Evolutionary conservation across 2,797 vertebrate species (phyloP).

Genomic region (Myiotriccus ornatus): DNA sequence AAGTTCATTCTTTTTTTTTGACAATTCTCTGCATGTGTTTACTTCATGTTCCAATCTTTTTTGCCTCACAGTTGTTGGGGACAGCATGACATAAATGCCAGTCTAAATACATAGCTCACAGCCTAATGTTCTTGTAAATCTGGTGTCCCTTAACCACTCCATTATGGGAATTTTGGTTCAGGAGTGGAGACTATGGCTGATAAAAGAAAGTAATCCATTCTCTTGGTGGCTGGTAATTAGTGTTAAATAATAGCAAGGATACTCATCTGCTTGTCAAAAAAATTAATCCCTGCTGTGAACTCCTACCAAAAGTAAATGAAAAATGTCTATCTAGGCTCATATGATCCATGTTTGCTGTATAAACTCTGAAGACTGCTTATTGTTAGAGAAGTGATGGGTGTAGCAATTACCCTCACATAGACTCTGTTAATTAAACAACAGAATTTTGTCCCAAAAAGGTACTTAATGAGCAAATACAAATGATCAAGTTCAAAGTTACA

Average conservation of each 20-base stretch:
- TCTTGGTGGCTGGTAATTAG: neutral
- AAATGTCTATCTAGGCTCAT: neutral
- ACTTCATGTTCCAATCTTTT: neutral
- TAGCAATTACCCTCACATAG: neutral
- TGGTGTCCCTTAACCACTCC: neutral
- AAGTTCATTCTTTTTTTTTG: neutral
- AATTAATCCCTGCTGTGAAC: neutral
- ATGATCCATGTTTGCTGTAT: neutral
- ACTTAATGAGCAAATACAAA: neutral
- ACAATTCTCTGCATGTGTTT: neutral
- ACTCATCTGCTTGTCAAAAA: neutral
- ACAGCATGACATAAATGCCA: neutral
- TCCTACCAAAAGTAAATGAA: neutral
- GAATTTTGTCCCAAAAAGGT: neutral
- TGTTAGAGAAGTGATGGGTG: neutral
- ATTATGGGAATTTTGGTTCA: neutral
- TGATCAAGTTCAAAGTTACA: neutral
- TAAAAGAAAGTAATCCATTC: neutral
- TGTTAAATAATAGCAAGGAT: neutral
- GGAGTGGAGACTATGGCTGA: neutral
- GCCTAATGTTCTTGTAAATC: neutral
- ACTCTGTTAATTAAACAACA: neutral
- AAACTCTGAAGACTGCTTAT: neutral
- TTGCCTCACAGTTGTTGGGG: neutral
- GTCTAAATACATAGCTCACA: neutral